phyloP scores from a whole-genome alignment of 2,888 invertebrate species.

The Apamea monoglypha region DNA sequence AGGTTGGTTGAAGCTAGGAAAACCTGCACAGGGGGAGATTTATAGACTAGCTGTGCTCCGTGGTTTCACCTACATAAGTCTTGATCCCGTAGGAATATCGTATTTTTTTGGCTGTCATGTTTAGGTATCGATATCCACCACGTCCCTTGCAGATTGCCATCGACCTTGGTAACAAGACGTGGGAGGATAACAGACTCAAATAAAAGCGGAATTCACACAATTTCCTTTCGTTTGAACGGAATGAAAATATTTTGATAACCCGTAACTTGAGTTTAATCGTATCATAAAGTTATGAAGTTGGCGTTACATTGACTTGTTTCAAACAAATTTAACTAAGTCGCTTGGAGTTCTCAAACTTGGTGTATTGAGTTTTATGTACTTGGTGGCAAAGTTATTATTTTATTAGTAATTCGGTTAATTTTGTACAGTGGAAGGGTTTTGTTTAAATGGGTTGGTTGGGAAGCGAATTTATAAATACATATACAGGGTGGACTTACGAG shows the following conservation, averaged over 20 bases:
- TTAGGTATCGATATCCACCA: not conserved
- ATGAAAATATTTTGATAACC: slow-evolving; percentile 17
- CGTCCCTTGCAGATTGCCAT: not conserved
- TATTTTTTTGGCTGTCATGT: not conserved
- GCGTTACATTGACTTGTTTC: not conserved
- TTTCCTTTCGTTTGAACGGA: not conserved
- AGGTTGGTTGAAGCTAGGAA: not conserved
- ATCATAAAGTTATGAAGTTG: not conserved
- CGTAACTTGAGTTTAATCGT: slow-evolving; percentile 1
- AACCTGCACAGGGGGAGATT: not conserved
- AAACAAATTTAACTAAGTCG: slow-evolving; percentile 18
- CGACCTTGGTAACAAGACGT: not conserved
- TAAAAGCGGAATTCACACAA: not conserved
- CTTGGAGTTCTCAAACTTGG: slow-evolving; percentile 8
- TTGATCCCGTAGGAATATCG: no score
- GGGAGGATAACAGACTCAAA: not conserved
- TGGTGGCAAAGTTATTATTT: not conserved
- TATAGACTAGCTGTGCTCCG: no score
- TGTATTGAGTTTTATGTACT: slow-evolving; percentile 7
- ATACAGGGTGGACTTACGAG: not conserved
- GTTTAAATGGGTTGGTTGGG: not conserved
- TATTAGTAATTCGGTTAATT: not conserved
- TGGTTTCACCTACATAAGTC: no score
- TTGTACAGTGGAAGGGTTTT: not conserved
- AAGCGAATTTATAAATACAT: not conserved